Percentiles rank a stretch among this genome's conserved stretches.
Evolutionary conservation across 23 tunicate species (phyloP).

Genomic region (Halocynthia aurantium): DNA sequence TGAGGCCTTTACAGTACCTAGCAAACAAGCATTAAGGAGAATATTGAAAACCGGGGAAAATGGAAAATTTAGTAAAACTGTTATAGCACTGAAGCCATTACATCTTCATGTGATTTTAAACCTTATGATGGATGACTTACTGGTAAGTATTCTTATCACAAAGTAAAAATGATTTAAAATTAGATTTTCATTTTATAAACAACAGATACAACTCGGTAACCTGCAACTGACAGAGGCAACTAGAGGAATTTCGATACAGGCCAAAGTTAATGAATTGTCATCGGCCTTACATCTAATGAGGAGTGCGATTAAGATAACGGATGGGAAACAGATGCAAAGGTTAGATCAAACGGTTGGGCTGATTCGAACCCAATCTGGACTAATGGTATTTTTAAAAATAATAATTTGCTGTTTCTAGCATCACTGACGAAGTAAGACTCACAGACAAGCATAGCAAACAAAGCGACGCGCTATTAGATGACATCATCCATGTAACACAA

Average conservation of each 20-base stretch:
- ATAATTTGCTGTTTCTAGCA: neutral
- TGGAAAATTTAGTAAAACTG: constrained; percentile 9
- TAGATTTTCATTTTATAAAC: too few species aligned
- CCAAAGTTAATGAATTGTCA: constrained; percentile 20
- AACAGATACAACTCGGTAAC: constrained; percentile 15
- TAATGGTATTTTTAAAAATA: too few species aligned
- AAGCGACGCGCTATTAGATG: constrained; percentile 10
- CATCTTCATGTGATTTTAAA: constrained; percentile 9
- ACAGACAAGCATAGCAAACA: constrained; percentile 23
- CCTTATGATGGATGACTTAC: constrained; percentile 27
- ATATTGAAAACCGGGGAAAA: constrained; percentile 20
- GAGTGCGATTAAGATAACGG: constrained; percentile 10
- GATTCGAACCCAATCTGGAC: too few species aligned
- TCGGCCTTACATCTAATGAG: constrained; percentile 35
- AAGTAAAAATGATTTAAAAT: too few species aligned
- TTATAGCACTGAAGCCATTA: neutral
- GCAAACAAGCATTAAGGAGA: constrained; percentile 23
- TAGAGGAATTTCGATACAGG: constrained; percentile 10
- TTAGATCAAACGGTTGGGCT: neutral
- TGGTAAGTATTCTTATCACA: constrained; percentile 20
- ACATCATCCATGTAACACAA: neutral
- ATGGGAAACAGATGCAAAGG: neutral
- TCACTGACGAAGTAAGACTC: constrained; percentile 14
- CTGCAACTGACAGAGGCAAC: constrained; percentile 14
- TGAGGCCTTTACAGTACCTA: constrained; percentile 37